These are phyloP conservation scores for Trigoniulus corallinus DNA, from an alignment of 1,140 invertebrate species.

Conservation along the genomic window DNA sequence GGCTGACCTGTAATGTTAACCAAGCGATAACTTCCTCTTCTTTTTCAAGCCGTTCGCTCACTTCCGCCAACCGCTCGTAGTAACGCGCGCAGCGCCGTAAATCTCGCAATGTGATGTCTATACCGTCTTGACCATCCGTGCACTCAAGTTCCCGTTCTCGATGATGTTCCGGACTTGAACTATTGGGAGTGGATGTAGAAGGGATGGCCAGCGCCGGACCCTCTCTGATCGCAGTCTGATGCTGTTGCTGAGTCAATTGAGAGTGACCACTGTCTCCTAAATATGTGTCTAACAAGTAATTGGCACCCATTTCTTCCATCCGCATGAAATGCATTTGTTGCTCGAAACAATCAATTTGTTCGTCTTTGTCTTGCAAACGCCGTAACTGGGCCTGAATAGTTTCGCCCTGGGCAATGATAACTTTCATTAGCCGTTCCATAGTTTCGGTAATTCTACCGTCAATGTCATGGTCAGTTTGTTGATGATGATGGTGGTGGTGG, in stretches of 20 bases:
- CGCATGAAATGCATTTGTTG: constrained; percentile 48
- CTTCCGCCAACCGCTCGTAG: neutral
- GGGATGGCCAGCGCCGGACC: too few relatives aligned
- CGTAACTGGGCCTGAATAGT: constrained; percentile 53
- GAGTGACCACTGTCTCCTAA: constrained; percentile 26
- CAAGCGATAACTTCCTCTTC: neutral
- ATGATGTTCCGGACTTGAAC: neutral
- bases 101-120: neutral
- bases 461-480: constrained; percentile 6
- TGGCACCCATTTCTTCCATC: constrained; percentile 53
- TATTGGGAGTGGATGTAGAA: too few relatives aligned
- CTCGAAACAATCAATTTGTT: constrained; percentile 55
- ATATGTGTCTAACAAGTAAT: constrained; percentile 65
- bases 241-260: neutral
- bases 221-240: too few relatives aligned
- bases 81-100: neutral
- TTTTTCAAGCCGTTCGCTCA: neutral
- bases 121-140: too few relatives aligned
- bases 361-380: constrained; percentile 49
- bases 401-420: constrained; percentile 61
- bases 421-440: constrained; percentile 50
- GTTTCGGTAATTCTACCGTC: constrained; percentile 24
- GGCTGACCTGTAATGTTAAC: neutral
- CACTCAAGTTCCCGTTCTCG: neutral
- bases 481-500: neutral